Evolutionary conservation across 2,113 vertebrate genomes (phyloP).

Genomic region (Gadus macrocephalus): DNA sequence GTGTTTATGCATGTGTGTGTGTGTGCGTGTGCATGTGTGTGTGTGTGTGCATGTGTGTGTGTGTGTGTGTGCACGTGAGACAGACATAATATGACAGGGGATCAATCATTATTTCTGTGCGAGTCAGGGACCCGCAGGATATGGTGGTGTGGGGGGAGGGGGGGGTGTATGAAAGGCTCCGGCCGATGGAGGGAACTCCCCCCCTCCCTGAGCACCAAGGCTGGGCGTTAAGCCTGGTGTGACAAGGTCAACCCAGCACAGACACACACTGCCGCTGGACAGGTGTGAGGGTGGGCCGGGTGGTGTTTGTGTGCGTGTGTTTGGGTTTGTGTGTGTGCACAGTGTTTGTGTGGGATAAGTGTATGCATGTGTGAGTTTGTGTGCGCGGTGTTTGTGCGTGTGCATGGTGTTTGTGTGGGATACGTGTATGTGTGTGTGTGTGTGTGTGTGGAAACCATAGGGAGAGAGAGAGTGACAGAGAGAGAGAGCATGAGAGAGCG

Average conservation of each 20-base stretch:
- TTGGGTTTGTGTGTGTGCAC: no score
- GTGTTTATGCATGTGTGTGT: no score
- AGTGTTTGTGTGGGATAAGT: no score
- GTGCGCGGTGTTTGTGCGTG: background rate
- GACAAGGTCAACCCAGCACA: slow-evolving; percentile 69
- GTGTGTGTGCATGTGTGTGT: slow-evolving; percentile 9
- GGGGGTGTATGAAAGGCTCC: slow-evolving; percentile 62
- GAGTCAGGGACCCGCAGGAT: slow-evolving; percentile 55
- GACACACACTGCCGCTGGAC: slow-evolving; percentile 50
- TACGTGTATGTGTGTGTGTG: background rate
- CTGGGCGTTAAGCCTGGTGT: slow-evolving; percentile 61
- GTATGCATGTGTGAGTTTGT: background rate
- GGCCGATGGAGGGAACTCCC: slow-evolving; percentile 59
- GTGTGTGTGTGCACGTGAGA: background rate
- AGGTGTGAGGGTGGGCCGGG: no score
- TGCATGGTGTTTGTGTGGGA: no score
- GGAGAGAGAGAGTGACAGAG: background rate
- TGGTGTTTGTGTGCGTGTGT: no score
- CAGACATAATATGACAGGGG: slow-evolving; percentile 55
- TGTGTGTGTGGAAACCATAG: background rate
- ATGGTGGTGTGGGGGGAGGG: background rate
- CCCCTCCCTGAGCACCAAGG: slow-evolving; percentile 59
- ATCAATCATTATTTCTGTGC: slow-evolving; percentile 72
- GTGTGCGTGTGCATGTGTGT: no score
- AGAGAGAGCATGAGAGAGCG: no score